phyloP scores from a whole-genome alignment of 2,113 vertebrate genomes.

The Dissostichus mawsoni region DNA sequence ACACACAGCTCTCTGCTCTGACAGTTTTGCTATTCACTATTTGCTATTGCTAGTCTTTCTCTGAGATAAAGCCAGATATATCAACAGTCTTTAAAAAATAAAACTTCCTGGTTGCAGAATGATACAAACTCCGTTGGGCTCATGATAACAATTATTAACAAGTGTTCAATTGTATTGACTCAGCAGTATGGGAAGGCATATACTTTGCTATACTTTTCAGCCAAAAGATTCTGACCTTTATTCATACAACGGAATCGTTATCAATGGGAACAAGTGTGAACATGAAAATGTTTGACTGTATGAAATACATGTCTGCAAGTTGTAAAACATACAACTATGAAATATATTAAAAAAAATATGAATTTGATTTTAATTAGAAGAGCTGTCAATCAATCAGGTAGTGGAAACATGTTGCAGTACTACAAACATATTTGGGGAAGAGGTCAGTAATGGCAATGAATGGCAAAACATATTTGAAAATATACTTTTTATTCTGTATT shows the following conservation, averaged over 20 bases:
- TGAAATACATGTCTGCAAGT: background rate
- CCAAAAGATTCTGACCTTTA: background rate
- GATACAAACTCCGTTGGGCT: background rate
- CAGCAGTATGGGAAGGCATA: background rate
- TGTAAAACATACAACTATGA: background rate
- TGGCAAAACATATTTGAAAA: background rate
- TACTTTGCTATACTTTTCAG: background rate
- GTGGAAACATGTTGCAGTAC: too few species aligned
- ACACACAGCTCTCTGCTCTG: slow-evolving; percentile 51
- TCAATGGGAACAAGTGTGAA: background rate
- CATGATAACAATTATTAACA: slow-evolving; percentile 4
- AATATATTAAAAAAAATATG: too few species aligned
- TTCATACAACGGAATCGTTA: background rate
- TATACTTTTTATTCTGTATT: background rate
- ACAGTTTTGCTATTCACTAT: slow-evolving; percentile 67
- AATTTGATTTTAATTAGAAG: background rate
- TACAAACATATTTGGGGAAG: background rate
- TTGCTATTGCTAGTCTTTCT: slow-evolving; percentile 18
- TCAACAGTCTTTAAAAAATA: slow-evolving; percentile 11
- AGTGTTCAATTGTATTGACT: background rate
- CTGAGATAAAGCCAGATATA: slow-evolving; percentile 39
- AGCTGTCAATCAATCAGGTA: background rate
- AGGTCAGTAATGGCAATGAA: background rate
- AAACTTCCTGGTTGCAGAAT: slow-evolving; percentile 7
- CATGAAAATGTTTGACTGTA: too few species aligned